Evolutionary conservation across 2,888 invertebrate species (phyloP).

Genomic region (Oscheius sp.): DNA sequence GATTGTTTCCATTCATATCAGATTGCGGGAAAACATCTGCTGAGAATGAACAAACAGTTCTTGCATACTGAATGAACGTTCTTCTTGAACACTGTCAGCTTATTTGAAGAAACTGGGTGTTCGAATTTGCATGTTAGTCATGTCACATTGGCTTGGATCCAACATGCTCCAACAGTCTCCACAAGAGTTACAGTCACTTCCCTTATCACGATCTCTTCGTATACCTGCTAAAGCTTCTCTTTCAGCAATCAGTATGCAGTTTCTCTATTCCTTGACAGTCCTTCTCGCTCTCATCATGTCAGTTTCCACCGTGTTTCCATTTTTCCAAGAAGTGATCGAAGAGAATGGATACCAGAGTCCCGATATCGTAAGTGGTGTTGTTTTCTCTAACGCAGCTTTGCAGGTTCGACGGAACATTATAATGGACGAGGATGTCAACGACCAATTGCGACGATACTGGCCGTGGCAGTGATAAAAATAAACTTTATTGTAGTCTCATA

Average conservation of each 20-base stretch:
- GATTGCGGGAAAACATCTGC: no score
- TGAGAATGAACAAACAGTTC: no score
- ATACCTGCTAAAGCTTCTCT: not conserved
- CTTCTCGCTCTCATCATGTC: slow-evolving; percentile 1
- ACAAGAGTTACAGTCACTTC: no score
- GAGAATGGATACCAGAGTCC: slow-evolving; percentile 6
- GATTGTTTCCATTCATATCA: no score
- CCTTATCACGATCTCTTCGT: no score
- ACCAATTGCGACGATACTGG: not conserved
- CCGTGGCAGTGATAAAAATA: slow-evolving; percentile 11
- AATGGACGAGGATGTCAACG: not conserved
- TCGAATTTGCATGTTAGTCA: no score
- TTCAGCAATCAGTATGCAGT: not conserved
- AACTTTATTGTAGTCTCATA: slow-evolving; percentile 35
- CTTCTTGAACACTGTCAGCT: no score
- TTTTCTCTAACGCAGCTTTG: not conserved
- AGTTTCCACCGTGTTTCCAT: slow-evolving; percentile 17
- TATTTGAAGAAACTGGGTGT: no score
- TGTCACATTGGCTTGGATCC: no score
- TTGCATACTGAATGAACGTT: no score
- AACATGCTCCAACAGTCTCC: no score
- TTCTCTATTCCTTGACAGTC: not conserved
- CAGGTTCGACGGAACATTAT: slow-evolving; percentile 7
- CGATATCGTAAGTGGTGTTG: not conserved
- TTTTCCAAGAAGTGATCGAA: slow-evolving; percentile 25